Base-by-base conservation (phyloP, 2,113 vertebrate species). In the Haplochromis burtoni region DNA sequence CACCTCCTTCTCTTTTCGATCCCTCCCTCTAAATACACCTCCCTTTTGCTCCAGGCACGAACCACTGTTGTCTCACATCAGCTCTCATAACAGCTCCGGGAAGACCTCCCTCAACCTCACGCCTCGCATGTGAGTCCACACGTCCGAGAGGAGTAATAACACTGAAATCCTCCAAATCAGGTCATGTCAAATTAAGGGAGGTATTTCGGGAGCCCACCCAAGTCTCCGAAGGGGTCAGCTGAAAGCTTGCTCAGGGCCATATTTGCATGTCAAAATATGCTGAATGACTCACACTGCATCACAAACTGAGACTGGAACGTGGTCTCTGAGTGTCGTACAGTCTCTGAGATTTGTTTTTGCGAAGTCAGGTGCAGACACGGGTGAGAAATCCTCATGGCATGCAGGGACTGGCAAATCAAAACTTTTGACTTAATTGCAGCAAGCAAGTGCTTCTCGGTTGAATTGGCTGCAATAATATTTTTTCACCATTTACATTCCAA, bases 101-200 rank as follows among this genome's bases (percentile, higher is more conserved):
- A 92, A 94, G 94, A 91, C 94, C 93, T 93, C 90, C 92, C 88
- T 94, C 93, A 90, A 89, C 92, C 92, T 94, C 89, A 93, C 87
- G 89, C 93, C 88, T 93, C 87, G 14, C 92, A 90, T 95, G 91
- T 94, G 91, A 94, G 94, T 94, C 92, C 91, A 94, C 92, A 93
- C 57, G 80, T 94, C 92, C 86, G 17, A 91, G 88, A 91, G 90
- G 81, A 95, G 89, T 79, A 94, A 95, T 93, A 96, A 94, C 86
- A 93, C 80, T 82, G 91, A 93, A 94, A 95, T 94, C 92, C 92
- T 91, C 91, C 94, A 94, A 95, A 96, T 95, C 94, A 93, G 94
- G 91, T 95, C 93, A 93, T 86, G 91, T 95, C 95, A 95, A 95
- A 95, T 95, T 95, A 94, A 92, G 83, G 83, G 82, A 93, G 92